phyloP scores from a whole-genome alignment of 2,888 invertebrate species.

The Caenorhabditis becei region DNA sequence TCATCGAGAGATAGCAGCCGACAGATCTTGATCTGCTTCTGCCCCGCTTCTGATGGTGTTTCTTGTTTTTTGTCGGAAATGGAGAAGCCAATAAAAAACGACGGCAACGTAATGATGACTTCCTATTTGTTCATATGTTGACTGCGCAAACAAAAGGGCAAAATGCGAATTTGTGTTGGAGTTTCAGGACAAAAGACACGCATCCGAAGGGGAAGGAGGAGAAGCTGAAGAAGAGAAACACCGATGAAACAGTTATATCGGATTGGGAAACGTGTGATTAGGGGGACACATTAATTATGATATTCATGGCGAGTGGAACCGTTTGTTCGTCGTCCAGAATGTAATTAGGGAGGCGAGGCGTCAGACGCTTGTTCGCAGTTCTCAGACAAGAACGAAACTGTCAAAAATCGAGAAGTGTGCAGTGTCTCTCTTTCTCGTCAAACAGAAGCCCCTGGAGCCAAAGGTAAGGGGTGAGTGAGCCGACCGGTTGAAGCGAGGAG shows the following conservation, averaged over 20 bases:
- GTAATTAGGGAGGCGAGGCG: slow-evolving; percentile 33
- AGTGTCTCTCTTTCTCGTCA: slow-evolving; percentile 15
- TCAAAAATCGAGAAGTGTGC: slow-evolving; percentile 28
- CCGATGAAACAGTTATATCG: slow-evolving; percentile 31
- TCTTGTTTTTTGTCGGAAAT: slow-evolving; percentile 43
- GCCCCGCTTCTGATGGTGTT: slow-evolving; percentile 19
- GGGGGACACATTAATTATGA: slow-evolving; percentile 53
- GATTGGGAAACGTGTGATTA: slow-evolving; percentile 46
- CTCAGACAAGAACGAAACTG: slow-evolving; percentile 33
- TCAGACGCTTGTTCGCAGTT: slow-evolving; percentile 15
- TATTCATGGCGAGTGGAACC: slow-evolving; percentile 49
- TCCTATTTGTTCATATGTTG: slow-evolving; percentile 55
- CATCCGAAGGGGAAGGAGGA: not conserved
- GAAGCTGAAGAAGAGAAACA: not conserved
- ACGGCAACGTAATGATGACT: slow-evolving; percentile 36
- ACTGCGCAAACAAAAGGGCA: slow-evolving; percentile 47
- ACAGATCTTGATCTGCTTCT: slow-evolving; percentile 6
- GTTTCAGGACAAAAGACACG: slow-evolving; percentile 21
- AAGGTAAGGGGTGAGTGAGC: slow-evolving; percentile 43
- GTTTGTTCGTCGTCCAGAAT: slow-evolving; percentile 39
- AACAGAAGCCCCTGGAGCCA: slow-evolving; percentile 35
- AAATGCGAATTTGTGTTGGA: slow-evolving; percentile 1
- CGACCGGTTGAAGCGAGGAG: slow-evolving; percentile 28
- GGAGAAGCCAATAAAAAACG: slow-evolving; percentile 33
- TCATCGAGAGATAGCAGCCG: slow-evolving; percentile 29